Base-by-base conservation (phyloP, 2,797 vertebrate genomes). In the Catamblyrhynchus diadema region DNA sequence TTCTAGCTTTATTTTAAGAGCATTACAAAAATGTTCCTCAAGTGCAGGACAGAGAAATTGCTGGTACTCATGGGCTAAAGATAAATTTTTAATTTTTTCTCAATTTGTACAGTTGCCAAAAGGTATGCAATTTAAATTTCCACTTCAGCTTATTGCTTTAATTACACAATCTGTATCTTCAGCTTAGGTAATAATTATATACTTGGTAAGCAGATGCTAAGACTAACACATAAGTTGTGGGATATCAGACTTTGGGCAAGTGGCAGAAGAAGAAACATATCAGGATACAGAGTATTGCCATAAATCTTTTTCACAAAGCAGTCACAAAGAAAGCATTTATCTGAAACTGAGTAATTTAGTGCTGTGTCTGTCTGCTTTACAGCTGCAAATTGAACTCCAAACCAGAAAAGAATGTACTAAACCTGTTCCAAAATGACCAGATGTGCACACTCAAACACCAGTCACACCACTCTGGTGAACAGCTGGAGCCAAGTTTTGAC, bases 371-470 rank as follows among this genome's bases (percentile, higher is more conserved):
- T 95, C 90, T 85, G 86, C 66, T 94, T 92, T 89, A 88, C 97
- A 98, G 96, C 96, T 96, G 96, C 91, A 97, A 95, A 94, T 94
- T 89, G 86, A 87, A 97, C 69, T 96, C 69, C 78, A 95, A 88
- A 94, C 93, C 77, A 39, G 19, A 96, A 95, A 97, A 91, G 96
- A 97, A 97, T 97, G 96, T 96, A 86, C 94, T 88, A 96, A 96
- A 96, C 89, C 84, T 94, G 57, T 92, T 97, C 97, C 96, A 97
- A 92, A 94, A 96, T 32, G 79, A 93, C 95, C 97, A 97, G 97
- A 97, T 98, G 97, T 90, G 82, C 75, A 96, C 84, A 78, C 92
- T 98, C 74, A 39, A 92, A 87, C 73, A 81, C 81, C 80, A 96
- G 79, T 94, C 66, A 87, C 62, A 87, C 67, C 69, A 91, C 53